Conservation (phyloP, 2,797 vertebrate species). For the Schizopygopsis malacanthus region DNA sequence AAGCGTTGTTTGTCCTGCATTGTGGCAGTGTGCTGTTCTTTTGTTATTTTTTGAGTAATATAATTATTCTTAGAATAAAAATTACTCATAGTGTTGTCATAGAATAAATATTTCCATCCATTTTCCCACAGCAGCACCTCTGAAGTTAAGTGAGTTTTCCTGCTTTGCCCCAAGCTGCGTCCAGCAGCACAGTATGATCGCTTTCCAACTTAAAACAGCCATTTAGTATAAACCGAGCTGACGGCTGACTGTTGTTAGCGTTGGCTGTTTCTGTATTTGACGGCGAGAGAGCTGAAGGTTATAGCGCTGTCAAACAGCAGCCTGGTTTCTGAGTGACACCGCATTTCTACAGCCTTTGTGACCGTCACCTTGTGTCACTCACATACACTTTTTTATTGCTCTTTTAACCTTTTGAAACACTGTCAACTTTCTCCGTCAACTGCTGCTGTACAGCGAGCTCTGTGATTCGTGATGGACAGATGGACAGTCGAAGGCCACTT, state of each 20-base stretch:
- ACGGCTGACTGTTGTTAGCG: slow-evolving; percentile 40
- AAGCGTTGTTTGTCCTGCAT: not conserved
- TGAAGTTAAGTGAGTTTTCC: slow-evolving; percentile 19
- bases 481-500: slow-evolving; percentile 38
- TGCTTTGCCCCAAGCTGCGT: slow-evolving; percentile 21
- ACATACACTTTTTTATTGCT: slow-evolving; percentile 40
- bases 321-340: slow-evolving; percentile 46
- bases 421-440: slow-evolving; percentile 27
- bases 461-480: slow-evolving; percentile 46
- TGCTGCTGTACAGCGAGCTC: not conserved
- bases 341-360: slow-evolving; percentile 17
- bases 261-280: slow-evolving; percentile 28
- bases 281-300: slow-evolving; percentile 31
- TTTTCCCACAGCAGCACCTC: not conserved
- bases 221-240: slow-evolving; percentile 56
- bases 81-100: not conserved
- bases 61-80: not conserved
- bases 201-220: slow-evolving; percentile 36
- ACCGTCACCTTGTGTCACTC: slow-evolving; percentile 41
- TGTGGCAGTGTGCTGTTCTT: not conserved
- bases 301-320: slow-evolving; percentile 47
- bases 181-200: slow-evolving; percentile 17
- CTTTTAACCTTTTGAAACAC: slow-evolving; percentile 44
- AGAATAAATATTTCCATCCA: not conserved
- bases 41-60: not conserved